A percentile compares a stretch with the other conserved stretches of the same genome.
These are phyloP conservation scores for Lordiphosa andalusiaca DNA, from an alignment of 2,888 invertebrate species.

Conservation along the genomic window DNA sequence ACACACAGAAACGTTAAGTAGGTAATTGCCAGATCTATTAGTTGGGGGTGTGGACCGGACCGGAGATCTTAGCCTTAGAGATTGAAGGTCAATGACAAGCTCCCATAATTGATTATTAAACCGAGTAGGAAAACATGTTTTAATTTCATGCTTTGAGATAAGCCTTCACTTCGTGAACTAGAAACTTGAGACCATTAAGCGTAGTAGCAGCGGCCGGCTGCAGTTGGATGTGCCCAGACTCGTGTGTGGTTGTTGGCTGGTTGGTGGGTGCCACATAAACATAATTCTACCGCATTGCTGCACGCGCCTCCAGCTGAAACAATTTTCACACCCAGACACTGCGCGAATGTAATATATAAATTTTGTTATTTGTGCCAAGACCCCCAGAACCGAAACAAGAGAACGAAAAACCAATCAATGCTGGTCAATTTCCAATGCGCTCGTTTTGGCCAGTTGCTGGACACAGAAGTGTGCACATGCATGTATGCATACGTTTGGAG, in stretches of 20 bases:
- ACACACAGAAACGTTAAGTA: constrained; percentile 61
- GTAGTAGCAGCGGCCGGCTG: constrained; percentile 5
- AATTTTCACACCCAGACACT: constrained; percentile 60
- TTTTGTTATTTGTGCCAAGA: constrained; percentile 22
- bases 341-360: constrained; percentile 29
- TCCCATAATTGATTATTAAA: constrained; percentile 57
- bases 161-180: constrained; percentile 44
- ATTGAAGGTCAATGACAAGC: constrained; percentile 72
- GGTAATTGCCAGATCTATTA: constrained; percentile 72
- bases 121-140: constrained; percentile 59
- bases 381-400: constrained; percentile 5
- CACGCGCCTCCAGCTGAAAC: constrained; percentile 50
- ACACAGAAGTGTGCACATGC: not conserved
- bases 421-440: constrained; percentile 41
- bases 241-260: not conserved
- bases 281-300: constrained; percentile 44
- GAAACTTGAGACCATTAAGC: constrained; percentile 37
- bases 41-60: constrained; percentile 48
- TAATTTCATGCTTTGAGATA: constrained; percentile 72
- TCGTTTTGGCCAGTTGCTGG: constrained; percentile 6
- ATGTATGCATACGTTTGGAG: not conserved
- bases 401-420: constrained; percentile 55
- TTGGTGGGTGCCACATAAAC: constrained; percentile 34
- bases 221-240: constrained; percentile 48
- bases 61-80: constrained; percentile 44